phyloP scores from a whole-genome alignment of 2,797 vertebrate species.

The Potorous gilbertii region DNA sequence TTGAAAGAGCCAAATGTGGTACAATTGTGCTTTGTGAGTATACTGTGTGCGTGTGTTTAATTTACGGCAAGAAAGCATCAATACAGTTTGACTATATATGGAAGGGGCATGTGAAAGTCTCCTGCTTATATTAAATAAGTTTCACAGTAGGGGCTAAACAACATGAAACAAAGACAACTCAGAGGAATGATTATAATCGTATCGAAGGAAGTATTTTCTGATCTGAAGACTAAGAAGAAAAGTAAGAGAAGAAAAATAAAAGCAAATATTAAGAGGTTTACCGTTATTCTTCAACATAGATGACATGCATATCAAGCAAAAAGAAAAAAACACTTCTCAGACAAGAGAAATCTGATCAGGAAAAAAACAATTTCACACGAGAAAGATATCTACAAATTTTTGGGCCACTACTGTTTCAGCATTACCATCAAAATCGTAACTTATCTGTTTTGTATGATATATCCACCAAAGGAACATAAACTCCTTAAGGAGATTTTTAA shows the following conservation, averaged over 20 bases:
- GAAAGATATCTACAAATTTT: not conserved
- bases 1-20: not conserved
- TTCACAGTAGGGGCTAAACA: not conserved
- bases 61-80: not conserved
- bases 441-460: not conserved
- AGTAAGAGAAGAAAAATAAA: constrained; percentile 50
- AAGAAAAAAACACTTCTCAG: not conserved
- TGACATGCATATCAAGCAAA: constrained; percentile 41
- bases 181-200: not conserved
- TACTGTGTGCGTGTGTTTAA: not conserved
- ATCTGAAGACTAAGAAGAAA: constrained; percentile 19
- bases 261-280: constrained; percentile 29
- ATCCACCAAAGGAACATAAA: not conserved
- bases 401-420: not conserved
- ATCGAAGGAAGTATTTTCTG: not conserved
- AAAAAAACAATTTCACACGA: not conserved
- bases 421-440: not conserved
- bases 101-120: not conserved
- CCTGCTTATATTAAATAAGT: not conserved
- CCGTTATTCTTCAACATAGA: not conserved
- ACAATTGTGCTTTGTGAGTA: not conserved
- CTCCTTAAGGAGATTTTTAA: not conserved
- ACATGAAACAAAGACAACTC: not conserved
- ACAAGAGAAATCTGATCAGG: not conserved
- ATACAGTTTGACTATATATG: not conserved